These are phyloP conservation scores for Rhabditoides inermis DNA, from an alignment of 2,888 invertebrate species.

Conservation along the genomic window DNA sequence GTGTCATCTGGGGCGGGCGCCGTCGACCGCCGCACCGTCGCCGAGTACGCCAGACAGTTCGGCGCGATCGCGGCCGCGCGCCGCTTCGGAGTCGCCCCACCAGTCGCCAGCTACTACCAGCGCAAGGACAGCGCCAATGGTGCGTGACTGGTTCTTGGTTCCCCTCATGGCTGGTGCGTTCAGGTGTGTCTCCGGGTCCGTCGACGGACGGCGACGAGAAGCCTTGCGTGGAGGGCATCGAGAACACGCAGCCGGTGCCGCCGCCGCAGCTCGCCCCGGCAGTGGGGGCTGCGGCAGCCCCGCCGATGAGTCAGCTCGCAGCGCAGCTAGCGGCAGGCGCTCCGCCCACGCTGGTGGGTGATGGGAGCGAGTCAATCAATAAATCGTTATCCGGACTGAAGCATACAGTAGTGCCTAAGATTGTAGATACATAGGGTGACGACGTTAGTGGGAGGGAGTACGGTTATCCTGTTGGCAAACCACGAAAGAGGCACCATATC, in stretches of 20 bases:
- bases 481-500: not conserved
- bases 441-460: not conserved
- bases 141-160: constrained; percentile 1
- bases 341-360: not conserved
- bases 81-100: constrained; percentile 21
- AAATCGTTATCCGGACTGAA: too few relatives aligned
- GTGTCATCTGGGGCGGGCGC: not conserved
- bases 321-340: not conserved
- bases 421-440: too few relatives aligned
- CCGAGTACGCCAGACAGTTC: constrained; percentile 18
- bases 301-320: constrained; percentile 3
- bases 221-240: constrained; percentile 1
- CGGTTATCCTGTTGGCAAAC: not conserved
- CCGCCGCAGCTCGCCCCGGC: not conserved
- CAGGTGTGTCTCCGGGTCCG: constrained; percentile 22
- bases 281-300: not conserved
- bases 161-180: not conserved
- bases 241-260: constrained; percentile 1
- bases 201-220: constrained; percentile 17
- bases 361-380: too few relatives aligned
- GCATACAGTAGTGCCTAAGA: too few relatives aligned
- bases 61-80: constrained; percentile 27
- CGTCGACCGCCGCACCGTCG: constrained; percentile 12
- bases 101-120: constrained; percentile 23
- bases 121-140: constrained; percentile 20